These are phyloP conservation scores for Hypsopygia costalis DNA, from an alignment of 2,888 invertebrate species.

Conservation along the genomic window DNA sequence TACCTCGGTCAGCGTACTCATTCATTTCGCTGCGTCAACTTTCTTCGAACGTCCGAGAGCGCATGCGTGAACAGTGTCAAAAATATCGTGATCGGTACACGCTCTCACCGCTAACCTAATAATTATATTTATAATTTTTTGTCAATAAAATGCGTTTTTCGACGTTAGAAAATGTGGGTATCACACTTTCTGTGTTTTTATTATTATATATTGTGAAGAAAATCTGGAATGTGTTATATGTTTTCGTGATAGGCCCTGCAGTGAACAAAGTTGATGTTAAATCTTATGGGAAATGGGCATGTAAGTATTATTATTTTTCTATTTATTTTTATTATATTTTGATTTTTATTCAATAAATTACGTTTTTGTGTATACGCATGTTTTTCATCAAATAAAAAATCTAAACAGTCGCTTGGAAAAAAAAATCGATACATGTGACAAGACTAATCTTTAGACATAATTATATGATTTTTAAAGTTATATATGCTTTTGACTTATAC, in stretches of 20 bases:
- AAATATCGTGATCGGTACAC: conserved; percentile 27
- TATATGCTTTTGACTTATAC: too few species aligned
- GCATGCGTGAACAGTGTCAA: conserved; percentile 67
- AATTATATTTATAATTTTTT: conserved; percentile 17
- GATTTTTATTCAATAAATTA: too few species aligned
- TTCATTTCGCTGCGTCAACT: conserved; percentile 49
- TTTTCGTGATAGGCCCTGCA: conserved; percentile 74
- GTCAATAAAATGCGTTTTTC: conserved; percentile 38
- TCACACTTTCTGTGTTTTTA: conserved; percentile 57
- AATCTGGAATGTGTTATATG: conserved; percentile 43
- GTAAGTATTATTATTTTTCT: conserved; percentile 72
- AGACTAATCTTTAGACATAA: too few species aligned
- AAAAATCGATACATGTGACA: too few species aligned
- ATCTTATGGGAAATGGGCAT: conserved; percentile 89
- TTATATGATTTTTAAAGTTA: too few species aligned
- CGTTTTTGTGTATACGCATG: too few species aligned
- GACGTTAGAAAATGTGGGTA: conserved; percentile 67
- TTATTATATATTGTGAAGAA: conserved; percentile 41
- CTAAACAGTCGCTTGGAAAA: too few species aligned
- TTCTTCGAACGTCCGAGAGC: conserved; percentile 63
- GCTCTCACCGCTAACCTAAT: conserved; percentile 47
- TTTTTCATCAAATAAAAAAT: too few species aligned
- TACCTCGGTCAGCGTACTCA: conserved; percentile 16
- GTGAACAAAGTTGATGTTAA: conserved; percentile 83
- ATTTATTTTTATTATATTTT: too few species aligned